Percentiles rank a stretch among this genome's conserved stretches.
Conservation (phyloP, 2,113 vertebrate species). For the Cryptomyrus ogoouensis region DNA sequence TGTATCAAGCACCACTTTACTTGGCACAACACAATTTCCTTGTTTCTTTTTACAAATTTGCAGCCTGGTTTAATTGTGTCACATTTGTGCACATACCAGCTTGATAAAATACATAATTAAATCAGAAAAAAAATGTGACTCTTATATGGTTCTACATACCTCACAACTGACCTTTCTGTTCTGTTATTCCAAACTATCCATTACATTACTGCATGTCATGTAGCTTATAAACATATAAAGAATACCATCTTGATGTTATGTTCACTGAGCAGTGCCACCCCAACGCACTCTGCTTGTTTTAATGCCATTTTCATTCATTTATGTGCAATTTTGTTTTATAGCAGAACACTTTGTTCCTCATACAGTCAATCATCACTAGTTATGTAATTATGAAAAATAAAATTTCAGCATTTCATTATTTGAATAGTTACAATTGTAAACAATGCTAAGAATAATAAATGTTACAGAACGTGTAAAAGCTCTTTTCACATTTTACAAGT, state of each 20-base stretch:
- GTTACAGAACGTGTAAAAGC: not conserved
- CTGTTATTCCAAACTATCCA: not conserved
- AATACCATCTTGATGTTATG: not conserved
- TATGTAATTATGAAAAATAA: not conserved
- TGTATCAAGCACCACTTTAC: not conserved
- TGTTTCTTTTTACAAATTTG: not conserved
- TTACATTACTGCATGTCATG: not conserved
- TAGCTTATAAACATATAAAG: not conserved
- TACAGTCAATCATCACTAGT: not conserved
- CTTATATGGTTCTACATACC: not conserved
- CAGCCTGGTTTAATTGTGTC: not conserved
- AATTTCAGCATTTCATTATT: not conserved
- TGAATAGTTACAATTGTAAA: not conserved
- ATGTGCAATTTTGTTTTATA: not conserved
- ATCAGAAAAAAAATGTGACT: not conserved
- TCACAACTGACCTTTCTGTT: not conserved
- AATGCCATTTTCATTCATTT: not conserved
- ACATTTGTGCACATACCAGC: not conserved
- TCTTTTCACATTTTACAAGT: not conserved
- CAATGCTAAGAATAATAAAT: not conserved
- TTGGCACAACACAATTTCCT: not conserved
- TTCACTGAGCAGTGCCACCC: not conserved
- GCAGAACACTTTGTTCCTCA: not conserved
- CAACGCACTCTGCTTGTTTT: not conserved
- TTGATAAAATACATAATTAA: not conserved